Evolutionary conservation across 2,113 vertebrate genomes (phyloP).

Genomic region (Hydrochoerus hydrochaeris): DNA sequence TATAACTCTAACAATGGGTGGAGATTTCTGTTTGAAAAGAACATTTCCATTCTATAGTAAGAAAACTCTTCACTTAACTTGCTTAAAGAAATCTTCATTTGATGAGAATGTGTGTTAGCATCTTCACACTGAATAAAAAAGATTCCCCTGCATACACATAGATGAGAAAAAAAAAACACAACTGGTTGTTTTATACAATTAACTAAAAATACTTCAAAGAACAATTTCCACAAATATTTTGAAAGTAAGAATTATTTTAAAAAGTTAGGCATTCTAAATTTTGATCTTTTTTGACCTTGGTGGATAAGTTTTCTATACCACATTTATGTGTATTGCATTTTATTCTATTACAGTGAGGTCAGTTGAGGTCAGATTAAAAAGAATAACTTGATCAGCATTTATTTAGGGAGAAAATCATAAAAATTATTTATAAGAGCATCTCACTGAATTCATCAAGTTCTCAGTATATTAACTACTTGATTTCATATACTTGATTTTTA

Average conservation of each 20-base stretch:
- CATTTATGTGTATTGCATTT: not conserved
- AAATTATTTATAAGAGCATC: conserved; percentile 32
- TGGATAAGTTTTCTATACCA: not conserved
- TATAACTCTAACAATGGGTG: not conserved
- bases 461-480: not conserved
- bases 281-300: not conserved
- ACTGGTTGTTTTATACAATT: not conserved
- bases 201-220: not conserved
- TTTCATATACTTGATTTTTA: conserved; percentile 23
- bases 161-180: not conserved
- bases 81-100: not conserved
- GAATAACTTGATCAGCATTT: not conserved
- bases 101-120: not conserved
- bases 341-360: not conserved
- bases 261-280: conserved; percentile 13
- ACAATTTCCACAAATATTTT: not conserved
- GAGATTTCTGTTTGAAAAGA: not conserved
- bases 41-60: not conserved
- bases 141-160: not conserved
- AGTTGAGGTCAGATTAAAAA: not conserved
- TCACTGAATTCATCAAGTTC: conserved; percentile 26
- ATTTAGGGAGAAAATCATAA: not conserved
- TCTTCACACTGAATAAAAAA: not conserved
- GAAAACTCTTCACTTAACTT: conserved; percentile 10
- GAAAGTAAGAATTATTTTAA: not conserved